These are phyloP conservation scores for Parthenolecanium corni DNA, from an alignment of 2,888 invertebrate species.

Conservation along the genomic window DNA sequence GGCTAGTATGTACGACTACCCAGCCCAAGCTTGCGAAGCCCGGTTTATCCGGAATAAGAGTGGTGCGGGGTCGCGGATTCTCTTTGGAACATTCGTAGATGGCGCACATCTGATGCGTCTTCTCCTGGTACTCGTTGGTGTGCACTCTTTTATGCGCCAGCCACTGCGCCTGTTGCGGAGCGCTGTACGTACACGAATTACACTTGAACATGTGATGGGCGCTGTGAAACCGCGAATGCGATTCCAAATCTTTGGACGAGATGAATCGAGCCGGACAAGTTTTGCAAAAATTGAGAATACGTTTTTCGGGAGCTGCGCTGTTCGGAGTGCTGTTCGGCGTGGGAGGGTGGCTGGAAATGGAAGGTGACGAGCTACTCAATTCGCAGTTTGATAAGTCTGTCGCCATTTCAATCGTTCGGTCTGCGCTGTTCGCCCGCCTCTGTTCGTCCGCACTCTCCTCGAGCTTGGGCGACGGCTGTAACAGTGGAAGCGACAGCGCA, in stretches of 20 bases:
- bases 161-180: constrained; percentile 56
- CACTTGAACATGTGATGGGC: constrained; percentile 54
- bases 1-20: background rate
- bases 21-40: constrained; percentile 31
- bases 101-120: constrained; percentile 55
- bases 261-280: constrained; percentile 76
- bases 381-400: background rate
- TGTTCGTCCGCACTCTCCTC: background rate
- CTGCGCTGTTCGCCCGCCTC: background rate
- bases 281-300: constrained; percentile 57
- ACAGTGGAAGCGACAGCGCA: background rate
- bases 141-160: constrained; percentile 60
- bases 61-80: constrained; percentile 51
- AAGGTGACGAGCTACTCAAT: background rate
- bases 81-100: constrained; percentile 52
- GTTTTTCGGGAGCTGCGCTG: constrained; percentile 29
- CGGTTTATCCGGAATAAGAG: constrained; percentile 41
- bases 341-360: background rate
- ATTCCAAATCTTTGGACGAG: constrained; percentile 57
- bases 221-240: constrained; percentile 60
- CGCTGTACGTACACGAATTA: constrained; percentile 63
- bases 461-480: background rate
- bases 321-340: background rate
- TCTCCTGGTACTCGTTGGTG: constrained; percentile 63
- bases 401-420: background rate